Percentiles rank a stretch among this genome's conserved stretches.
Evolutionary conservation across 2,797 vertebrate genomes (phyloP).

Genomic region (Pangasius sanitwongsei): DNA sequence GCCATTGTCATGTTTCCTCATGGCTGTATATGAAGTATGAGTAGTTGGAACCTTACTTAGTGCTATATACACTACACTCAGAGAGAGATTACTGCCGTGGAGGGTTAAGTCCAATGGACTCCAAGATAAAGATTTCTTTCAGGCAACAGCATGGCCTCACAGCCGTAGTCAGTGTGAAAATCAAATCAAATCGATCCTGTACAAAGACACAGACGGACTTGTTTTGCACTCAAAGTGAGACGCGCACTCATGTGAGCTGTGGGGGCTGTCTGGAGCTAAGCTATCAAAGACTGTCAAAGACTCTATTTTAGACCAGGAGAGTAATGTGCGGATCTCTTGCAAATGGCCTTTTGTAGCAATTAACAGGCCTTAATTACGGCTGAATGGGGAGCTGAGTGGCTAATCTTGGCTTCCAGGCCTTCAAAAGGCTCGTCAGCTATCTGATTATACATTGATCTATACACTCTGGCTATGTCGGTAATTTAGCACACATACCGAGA

Average conservation of each 20-base stretch:
- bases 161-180: conserved; percentile 44
- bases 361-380: conserved; percentile 59
- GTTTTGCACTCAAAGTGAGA: conserved; percentile 40
- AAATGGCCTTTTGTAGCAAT: conserved; percentile 56
- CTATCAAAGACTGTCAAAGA: conserved; percentile 52
- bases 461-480: conserved; percentile 71
- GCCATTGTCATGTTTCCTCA: conserved; percentile 11
- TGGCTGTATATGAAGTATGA: neutral
- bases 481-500: conserved; percentile 56
- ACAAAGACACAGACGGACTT: conserved; percentile 49
- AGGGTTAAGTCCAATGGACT: conserved; percentile 32
- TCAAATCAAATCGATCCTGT: conserved; percentile 47
- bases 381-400: conserved; percentile 72
- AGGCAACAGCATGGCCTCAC: conserved; percentile 16
- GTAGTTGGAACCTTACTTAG: neutral
- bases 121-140: conserved; percentile 44
- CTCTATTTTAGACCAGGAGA: conserved; percentile 48
- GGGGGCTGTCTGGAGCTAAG: conserved; percentile 44
- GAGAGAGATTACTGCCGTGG: conserved; percentile 23
- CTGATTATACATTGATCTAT: conserved; percentile 84
- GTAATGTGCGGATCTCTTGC: conserved; percentile 47
- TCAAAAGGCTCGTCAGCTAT: conserved; percentile 76
- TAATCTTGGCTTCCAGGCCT: conserved; percentile 80
- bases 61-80: neutral
- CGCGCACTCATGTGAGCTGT: conserved; percentile 36